Base-by-base conservation (phyloP, 1,140 invertebrate genomes). In the Mizuhopecten yessoensis region DNA sequence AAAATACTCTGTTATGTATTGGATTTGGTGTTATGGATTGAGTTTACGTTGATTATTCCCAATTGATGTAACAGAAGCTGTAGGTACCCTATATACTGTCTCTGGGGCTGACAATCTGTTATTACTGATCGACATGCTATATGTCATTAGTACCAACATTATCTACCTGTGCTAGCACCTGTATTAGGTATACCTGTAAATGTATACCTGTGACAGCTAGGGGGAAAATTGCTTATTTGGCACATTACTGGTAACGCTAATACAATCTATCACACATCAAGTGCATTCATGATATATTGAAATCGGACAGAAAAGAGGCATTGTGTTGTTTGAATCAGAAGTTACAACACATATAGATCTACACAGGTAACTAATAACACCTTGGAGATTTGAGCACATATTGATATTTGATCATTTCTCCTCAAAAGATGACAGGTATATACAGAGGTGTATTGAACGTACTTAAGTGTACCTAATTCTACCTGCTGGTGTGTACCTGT, bases 141-240 rank as follows among this genome's bases (percentile, higher is more conserved):
- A 7, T n/a, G n/a, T 75, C 57, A 75, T 75, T 75, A 75, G 57
- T 75, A 75, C 57, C 20, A 49, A 20, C 20, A 49, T 49, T 49
- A 20, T 49, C 45, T 49, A 49, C 45, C 45, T 29, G 57, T 75
- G n/a, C 23, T 75, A 29, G 57, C 57, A 75, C 57, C 57, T 75
- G 57, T 75, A 13, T 39, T 7, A 39, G 5, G 36, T n/a, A 75
- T 75, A 75, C 57, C 57, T 45, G 42, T 45, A 45, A 45, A 45
- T 75, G 57, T 75, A 75, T 75, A 75, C 57, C 57, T 75, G 57
- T 75, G 57, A 75, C 29, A 29, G n/a, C 23, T 75, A n/a, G 23
- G 23, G 29, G 23, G n/a, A 17, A 75, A 29, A 75, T 75, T 29
- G 57, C 57, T 75, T 9, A 75, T n/a, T 75, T 29, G 57, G 57